These are phyloP conservation scores for Perodicticus potto DNA, from an alignment of 2,797 vertebrate genomes.

Conservation along the genomic window DNA sequence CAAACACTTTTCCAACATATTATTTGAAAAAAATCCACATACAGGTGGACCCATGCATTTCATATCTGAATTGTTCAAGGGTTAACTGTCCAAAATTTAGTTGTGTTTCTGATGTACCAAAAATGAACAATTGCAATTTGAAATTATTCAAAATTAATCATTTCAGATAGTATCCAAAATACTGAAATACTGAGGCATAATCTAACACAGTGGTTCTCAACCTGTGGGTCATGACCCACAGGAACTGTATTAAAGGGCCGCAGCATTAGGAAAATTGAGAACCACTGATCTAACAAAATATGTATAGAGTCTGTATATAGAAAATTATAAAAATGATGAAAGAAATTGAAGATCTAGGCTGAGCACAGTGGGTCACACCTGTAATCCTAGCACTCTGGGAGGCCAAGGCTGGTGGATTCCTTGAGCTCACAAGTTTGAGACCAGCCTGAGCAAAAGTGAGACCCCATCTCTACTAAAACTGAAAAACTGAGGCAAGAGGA, in stretches of 20 bases:
- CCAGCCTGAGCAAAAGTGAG: no score
- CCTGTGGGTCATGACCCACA: no score
- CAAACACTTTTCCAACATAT: background rate
- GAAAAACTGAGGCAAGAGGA: background rate
- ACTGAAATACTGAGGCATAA: constrained; percentile 28
- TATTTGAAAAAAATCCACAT: background rate
- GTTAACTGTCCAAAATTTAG: background rate
- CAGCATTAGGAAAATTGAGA: no score
- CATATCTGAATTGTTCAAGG: background rate
- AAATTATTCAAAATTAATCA: background rate
- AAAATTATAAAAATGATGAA: constrained; percentile 39
- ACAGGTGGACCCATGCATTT: background rate
- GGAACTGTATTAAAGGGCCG: no score
- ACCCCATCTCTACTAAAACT: no score
- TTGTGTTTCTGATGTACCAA: background rate
- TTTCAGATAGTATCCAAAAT: constrained; percentile 37
- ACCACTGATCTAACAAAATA: constrained; percentile 15
- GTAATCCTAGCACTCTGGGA: no score
- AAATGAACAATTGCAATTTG: constrained; percentile 7
- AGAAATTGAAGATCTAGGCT: constrained; percentile 20
- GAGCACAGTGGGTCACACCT: no score
- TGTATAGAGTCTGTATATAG: background rate
- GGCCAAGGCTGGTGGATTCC: no score
- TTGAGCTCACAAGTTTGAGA: no score
- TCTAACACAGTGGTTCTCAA: no score